Base-by-base conservation (phyloP, 2,888 invertebrate genomes). In the Serripes groenlandicus region DNA sequence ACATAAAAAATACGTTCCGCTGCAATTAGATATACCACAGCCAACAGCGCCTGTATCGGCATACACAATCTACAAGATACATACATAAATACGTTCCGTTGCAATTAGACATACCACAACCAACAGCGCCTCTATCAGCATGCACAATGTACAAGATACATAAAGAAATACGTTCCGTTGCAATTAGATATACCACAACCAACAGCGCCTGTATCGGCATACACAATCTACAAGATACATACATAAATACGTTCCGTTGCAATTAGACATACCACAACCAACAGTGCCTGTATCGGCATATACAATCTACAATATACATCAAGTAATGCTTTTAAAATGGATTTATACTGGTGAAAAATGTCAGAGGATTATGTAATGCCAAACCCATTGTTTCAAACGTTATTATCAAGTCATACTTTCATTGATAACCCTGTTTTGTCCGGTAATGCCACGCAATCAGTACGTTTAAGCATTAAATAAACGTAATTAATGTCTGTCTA, bases 141-240 rank as follows among this genome's bases (percentile, higher is more conserved):
- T 58, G 71, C 15, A 83, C 68, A 42, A 83, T 60, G 78, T 83
- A 71, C 37, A 79, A 78, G n/a, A n/a, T n/a, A 83, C 30, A 79
- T 78, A 37, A 79, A 83, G 42, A 75, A 78, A 26, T 73, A 76
- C 2, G 68, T 69, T n/a, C 68, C 30, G 9, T 54, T 66, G 72
- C 83, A 83, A 9, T 60, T 49, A 1, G 78, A 62, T 4, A 66
- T 66, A 7, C 72, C 83, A 54, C 83, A 83, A 11, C 83, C 83
- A 1, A 83, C 71, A 9, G 76, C 37, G 18, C 37, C 23, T 3
- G 83, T 79, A 21, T 73, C 28, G 4, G 78, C 78, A 60, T 58
- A 75, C 15, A 83, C 68, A 42, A 83, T 60, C 83, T 83, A 71
- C 37, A 79, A 78, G n/a, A n/a, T n/a, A 83, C 30, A 79, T 78